Evolutionary conservation across 2,113 vertebrate species (phyloP), one percentile per base, ranked within the genome.

Genomic region (Anarhynchus alexandrinus): DNA sequence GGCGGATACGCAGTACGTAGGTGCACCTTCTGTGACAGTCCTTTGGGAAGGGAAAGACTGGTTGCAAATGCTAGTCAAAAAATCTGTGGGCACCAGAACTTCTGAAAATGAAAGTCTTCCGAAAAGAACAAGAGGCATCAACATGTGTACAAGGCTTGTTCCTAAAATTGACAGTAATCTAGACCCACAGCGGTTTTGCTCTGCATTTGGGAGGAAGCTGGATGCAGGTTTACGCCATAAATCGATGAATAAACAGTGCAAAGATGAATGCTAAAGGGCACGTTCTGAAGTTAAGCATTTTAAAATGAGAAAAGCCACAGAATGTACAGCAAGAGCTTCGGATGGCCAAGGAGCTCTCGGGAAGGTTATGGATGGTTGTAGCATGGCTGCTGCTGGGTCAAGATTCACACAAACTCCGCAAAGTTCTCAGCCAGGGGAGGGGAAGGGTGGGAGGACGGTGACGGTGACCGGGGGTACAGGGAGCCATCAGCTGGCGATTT

Each of bases 1-100:
- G 94, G 99, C 99, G 2, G 99, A 99, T 86, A 99, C 99, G 8
- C 98, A 99, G 99, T 99, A 98, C 86, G 99, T 99, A 80, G 62
- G 8, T 52, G 52, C 65, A 29, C 25, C 20, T 62, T 20, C 17
- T 3, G 17, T 13, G 4, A 8, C 15, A 11, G 11, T 10, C 34
- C 61, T 70, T 26, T 3, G 67, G 51, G 49, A n/a, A 66, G 65
- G 36, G 73, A 4, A 49, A n/a, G n/a, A 6, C 43, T 16, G 52
- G 58, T 6, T 74, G 66, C 32, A 57, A 78, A 57, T 4, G 13
- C 19, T 10, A 43, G 30, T 32, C 51, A 73, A n/a, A 49, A 61
- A 43, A 22, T 21, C 55, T 21, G 34, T 14, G 80, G 38, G 67
- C 43, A 69, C 23, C 43, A n/a, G 12, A 57, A 20, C 57, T 59